These are phyloP conservation scores for Rhyacophila evoluta DNA, from an alignment of 2,888 invertebrate genomes.

Conservation along the genomic window DNA sequence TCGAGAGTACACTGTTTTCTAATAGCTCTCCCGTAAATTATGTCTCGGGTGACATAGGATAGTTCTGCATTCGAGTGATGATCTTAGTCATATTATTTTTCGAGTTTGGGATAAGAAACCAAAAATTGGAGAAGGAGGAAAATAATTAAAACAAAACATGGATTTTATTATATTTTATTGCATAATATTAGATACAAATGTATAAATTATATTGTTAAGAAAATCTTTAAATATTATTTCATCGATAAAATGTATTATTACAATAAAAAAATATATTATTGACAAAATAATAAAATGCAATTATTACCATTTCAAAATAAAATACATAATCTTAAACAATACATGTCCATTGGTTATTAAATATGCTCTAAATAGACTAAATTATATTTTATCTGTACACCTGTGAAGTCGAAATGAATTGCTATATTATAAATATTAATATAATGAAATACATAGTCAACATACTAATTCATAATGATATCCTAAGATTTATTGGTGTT, in stretches of 20 bases:
- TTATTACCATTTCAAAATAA: neutral
- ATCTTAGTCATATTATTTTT: too few species aligned
- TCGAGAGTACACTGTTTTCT: too few species aligned
- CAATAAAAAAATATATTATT: slow-evolving; percentile 19
- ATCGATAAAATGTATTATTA: slow-evolving; percentile 19
- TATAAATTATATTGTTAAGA: slow-evolving; percentile 24
- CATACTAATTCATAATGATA: neutral
- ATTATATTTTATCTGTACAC: slow-evolving; percentile 12
- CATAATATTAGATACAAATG: slow-evolving; percentile 20
- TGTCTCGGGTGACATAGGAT: too few species aligned
- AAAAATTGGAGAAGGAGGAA: too few species aligned
- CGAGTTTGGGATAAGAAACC: too few species aligned
- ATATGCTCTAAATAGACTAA: neutral
- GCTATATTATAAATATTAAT: neutral
- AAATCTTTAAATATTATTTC: slow-evolving; percentile 12
- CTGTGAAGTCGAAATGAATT: neutral
- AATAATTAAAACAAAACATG: neutral
- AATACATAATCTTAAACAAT: neutral
- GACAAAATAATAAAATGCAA: slow-evolving; percentile 24
- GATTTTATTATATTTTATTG: slow-evolving; percentile 16
- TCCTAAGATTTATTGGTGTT: slow-evolving; percentile 9
- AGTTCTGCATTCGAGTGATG: too few species aligned
- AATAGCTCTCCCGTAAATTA: too few species aligned
- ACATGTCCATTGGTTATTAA: slow-evolving; percentile 2
- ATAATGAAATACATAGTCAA: neutral